These are phyloP conservation scores for Oplegnathus fasciatus DNA, from an alignment of 2,113 vertebrate genomes.

Conservation along the genomic window DNA sequence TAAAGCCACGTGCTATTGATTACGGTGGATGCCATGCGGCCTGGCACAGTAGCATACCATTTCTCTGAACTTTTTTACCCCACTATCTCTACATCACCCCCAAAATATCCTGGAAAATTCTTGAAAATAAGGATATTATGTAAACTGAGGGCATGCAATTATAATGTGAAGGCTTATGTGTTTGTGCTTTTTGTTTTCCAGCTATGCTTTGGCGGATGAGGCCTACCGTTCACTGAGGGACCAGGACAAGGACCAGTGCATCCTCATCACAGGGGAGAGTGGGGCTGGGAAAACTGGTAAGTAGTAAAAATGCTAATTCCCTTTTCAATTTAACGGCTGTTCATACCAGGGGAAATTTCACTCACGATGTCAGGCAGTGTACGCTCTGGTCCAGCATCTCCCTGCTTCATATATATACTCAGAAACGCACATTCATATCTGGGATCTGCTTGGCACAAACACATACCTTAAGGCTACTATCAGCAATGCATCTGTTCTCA, in stretches of 20 bases:
- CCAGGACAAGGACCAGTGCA: conserved; percentile 99
- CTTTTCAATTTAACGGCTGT: background rate
- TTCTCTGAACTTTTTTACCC: conserved; percentile 13
- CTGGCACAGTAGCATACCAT: conserved; percentile 4
- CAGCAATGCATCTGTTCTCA: background rate
- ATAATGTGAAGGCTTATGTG: background rate
- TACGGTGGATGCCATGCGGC: conserved; percentile 35
- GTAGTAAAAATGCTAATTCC: background rate
- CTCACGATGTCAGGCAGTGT: background rate
- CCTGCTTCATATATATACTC: background rate
- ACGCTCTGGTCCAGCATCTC: background rate
- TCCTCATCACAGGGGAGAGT: conserved; percentile 98
- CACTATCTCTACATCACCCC: background rate
- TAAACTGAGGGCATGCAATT: background rate
- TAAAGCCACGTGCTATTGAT: conserved; percentile 66
- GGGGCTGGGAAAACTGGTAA: conserved; percentile 98
- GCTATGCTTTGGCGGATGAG: conserved; percentile 96
- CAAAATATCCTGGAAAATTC: conserved; percentile 4
- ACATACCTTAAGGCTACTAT: background rate
- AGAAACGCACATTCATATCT: background rate
- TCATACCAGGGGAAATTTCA: background rate
- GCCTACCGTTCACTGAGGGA: conserved; percentile 97
- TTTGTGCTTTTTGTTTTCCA: conserved; percentile 78
- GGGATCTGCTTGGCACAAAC: background rate
- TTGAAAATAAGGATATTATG: background rate